Conservation (phyloP, 2,113 vertebrate genomes). For the Leucosticte australis region DNA sequence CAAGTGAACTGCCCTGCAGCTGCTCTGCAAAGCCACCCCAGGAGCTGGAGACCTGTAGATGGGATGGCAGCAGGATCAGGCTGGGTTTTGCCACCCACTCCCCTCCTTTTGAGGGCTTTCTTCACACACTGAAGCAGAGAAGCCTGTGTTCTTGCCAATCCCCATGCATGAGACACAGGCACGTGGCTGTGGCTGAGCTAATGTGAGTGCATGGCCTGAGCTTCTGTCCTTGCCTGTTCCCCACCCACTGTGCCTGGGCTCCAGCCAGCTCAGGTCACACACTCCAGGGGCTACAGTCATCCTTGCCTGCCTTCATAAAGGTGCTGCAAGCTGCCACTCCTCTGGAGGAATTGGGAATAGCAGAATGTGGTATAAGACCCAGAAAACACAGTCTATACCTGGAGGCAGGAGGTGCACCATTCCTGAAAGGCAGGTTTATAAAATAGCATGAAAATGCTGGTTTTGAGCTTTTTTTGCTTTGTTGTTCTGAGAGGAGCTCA, state of each 20-base stretch:
- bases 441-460: not conserved
- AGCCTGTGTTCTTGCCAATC: not conserved
- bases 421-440: not conserved
- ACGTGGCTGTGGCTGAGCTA: not conserved
- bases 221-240: fast-evolving
- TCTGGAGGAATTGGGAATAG: not conserved
- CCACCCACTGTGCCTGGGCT: not conserved
- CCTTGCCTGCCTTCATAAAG: not conserved
- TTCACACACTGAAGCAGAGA: not conserved
- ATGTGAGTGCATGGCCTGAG: fast-evolving
- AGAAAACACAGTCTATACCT: not conserved
- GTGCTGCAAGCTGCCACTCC: not conserved
- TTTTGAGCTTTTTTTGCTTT: not conserved
- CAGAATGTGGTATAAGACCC: not conserved
- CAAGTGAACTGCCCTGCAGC: not conserved
- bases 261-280: not conserved
- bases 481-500: not conserved
- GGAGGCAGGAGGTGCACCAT: not conserved
- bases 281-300: not conserved
- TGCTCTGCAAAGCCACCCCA: fast-evolving
- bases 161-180: fast-evolving
- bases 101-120: not conserved
- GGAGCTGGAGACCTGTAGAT: not conserved
- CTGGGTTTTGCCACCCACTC: not conserved
- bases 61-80: not conserved